Evolutionary conservation across 2,113 vertebrate genomes (phyloP).

Genomic region (Apteryx mantelli): DNA sequence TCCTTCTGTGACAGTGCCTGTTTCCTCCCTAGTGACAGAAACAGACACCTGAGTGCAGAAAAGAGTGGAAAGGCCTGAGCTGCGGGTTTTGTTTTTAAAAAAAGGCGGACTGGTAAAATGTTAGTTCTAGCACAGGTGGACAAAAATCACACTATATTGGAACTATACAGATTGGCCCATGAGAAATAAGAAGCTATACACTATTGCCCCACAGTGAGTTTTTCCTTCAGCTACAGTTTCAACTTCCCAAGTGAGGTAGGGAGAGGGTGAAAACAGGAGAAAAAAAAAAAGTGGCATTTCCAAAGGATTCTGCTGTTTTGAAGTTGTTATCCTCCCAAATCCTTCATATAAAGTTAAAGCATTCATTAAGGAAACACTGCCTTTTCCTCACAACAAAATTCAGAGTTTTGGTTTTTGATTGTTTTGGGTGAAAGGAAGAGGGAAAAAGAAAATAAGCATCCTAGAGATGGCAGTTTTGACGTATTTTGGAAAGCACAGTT

Average conservation of each 20-base stretch:
- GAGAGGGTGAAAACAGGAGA: not conserved
- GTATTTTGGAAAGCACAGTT: not conserved
- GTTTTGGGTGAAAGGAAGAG: not conserved
- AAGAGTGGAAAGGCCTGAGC: not conserved
- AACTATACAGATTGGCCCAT: constrained; percentile 29
- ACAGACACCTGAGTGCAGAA: not conserved
- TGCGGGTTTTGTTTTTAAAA: not conserved
- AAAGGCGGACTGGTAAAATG: constrained; percentile 38
- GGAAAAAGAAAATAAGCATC: constrained; percentile 49
- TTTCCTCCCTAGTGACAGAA: not conserved
- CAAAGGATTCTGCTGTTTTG: not conserved
- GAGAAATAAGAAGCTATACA: not conserved
- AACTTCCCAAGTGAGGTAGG: constrained; percentile 50
- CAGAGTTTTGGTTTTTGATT: constrained; percentile 42
- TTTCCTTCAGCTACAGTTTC: constrained; percentile 14
- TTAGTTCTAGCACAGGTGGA: constrained; percentile 42
- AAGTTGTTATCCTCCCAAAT: not conserved
- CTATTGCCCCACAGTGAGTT: not conserved
- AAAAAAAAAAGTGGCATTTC: constrained; percentile 35
- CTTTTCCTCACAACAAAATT: constrained; percentile 38
- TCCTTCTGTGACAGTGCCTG: constrained; percentile 30
- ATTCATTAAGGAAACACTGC: not conserved
- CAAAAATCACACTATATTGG: not conserved
- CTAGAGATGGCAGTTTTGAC: constrained; percentile 42
- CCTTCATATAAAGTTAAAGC: constrained; percentile 1